A percentile compares a stretch with the other conserved stretches of the same genome.
Conservation (phyloP, 2,113 vertebrate genomes). For the Malaclemys terrapin region DNA sequence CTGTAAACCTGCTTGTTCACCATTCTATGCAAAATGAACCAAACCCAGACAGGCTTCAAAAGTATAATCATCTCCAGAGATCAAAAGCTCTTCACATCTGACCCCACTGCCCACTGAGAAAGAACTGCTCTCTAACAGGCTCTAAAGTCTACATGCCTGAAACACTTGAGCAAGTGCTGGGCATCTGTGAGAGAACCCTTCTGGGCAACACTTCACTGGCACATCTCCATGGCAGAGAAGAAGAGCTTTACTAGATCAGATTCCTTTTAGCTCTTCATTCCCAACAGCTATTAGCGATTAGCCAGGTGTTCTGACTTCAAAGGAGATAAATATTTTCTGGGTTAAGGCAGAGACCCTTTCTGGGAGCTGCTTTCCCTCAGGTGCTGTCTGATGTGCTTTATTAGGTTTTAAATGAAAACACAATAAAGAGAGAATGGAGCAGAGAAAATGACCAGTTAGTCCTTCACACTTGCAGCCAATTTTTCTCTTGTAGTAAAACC, state of each 20-base stretch:
- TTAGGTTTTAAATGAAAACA: constrained; percentile 8
- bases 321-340: constrained; percentile 71
- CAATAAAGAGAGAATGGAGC: background rate
- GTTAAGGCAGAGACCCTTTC: background rate
- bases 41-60: background rate
- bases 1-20: rapidly evolving
- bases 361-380: background rate
- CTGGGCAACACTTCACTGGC: background rate
- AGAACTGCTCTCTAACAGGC: background rate
- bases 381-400: background rate
- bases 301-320: constrained; percentile 83
- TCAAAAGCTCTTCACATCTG: background rate
- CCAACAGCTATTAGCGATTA: constrained; percentile 78
- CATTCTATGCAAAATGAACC: background rate
- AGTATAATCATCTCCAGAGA: background rate
- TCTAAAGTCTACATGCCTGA: background rate
- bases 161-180: rapidly evolving
- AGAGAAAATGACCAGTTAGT: background rate
- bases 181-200: background rate
- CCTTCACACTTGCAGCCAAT: background rate
- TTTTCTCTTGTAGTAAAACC: background rate
- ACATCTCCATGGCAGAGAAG: rapidly evolving
- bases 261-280: constrained; percentile 40
- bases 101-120: background rate
- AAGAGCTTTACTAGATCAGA: background rate